These are phyloP conservation scores for Pristionchus entomophagus DNA, from an alignment of 2,888 invertebrate species.

Conservation along the genomic window DNA sequence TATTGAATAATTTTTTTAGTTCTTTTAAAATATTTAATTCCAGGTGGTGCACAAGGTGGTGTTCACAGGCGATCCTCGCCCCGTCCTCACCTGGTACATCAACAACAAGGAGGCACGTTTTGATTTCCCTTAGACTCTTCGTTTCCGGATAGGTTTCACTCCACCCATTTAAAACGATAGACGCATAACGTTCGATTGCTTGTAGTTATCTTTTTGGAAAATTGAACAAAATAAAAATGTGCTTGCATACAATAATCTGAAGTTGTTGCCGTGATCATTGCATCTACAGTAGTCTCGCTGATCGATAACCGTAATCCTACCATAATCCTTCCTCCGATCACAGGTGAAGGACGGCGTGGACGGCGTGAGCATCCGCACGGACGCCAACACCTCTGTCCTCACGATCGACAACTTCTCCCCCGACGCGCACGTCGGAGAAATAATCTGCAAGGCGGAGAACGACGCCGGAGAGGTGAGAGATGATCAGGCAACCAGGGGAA, in stretches of 20 bases:
- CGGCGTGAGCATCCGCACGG: slow-evolving; percentile 82
- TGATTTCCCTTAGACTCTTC: neutral
- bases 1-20: neutral
- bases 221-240: too few relatives aligned
- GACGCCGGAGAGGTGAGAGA: slow-evolving; percentile 75
- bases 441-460: slow-evolving; percentile 77
- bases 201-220: too few relatives aligned
- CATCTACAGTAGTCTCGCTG: neutral
- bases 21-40: neutral
- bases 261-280: too few relatives aligned
- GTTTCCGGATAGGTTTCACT: too few relatives aligned
- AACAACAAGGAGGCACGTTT: slow-evolving; percentile 82
- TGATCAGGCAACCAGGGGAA: too few relatives aligned
- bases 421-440: slow-evolving; percentile 75
- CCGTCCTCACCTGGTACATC: slow-evolving; percentile 80
- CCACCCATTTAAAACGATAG: too few relatives aligned
- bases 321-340: too few relatives aligned
- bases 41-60: slow-evolving; percentile 68
- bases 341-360: slow-evolving; percentile 82
- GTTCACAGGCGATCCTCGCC: slow-evolving; percentile 75
- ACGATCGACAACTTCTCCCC: slow-evolving; percentile 81
- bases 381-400: slow-evolving; percentile 87
- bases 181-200: neutral
- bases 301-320: neutral
- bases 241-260: too few relatives aligned